A percentile compares a stretch with the other conserved stretches of the same genome.
Conservation (phyloP, 1,140 invertebrate species). For the Dufourea novaeangliae region DNA sequence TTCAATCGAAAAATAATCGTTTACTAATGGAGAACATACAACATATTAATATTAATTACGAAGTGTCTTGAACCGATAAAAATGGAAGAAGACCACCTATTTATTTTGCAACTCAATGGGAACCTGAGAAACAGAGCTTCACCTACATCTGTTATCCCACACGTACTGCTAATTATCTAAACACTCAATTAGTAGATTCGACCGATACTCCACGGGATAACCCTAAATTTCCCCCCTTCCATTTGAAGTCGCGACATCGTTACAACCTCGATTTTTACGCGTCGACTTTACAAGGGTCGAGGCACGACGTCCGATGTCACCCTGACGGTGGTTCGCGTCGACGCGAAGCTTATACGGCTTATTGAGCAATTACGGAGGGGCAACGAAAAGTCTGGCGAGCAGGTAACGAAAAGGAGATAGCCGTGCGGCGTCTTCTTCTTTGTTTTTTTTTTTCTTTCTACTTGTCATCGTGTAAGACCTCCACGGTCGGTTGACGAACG, state of each 20-base stretch:
- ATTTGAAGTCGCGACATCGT: not conserved
- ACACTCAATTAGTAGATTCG: not conserved
- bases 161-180: no score
- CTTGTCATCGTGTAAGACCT: constrained; percentile 39
- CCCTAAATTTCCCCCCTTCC: not conserved
- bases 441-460: constrained; percentile 18
- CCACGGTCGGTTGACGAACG: constrained; percentile 19
- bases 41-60: no score
- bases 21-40: no score
- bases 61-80: no score
- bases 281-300: not conserved
- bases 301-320: no score
- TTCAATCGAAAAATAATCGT: no score
- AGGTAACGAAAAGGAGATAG: constrained; percentile 27
- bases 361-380: constrained; percentile 18
- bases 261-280: not conserved
- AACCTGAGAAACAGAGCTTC: no score
- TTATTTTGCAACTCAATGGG: no score
- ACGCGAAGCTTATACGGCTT: constrained; percentile 25
- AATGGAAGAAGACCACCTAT: no score
- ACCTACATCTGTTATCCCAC: no score
- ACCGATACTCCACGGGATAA: not conserved
- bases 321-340: not conserved
- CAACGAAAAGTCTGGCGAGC: constrained; percentile 9
- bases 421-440: constrained; percentile 12